Evolutionary conservation across 2,888 invertebrate genomes (phyloP).

Genomic region (Synanthedon formicaeformis): DNA sequence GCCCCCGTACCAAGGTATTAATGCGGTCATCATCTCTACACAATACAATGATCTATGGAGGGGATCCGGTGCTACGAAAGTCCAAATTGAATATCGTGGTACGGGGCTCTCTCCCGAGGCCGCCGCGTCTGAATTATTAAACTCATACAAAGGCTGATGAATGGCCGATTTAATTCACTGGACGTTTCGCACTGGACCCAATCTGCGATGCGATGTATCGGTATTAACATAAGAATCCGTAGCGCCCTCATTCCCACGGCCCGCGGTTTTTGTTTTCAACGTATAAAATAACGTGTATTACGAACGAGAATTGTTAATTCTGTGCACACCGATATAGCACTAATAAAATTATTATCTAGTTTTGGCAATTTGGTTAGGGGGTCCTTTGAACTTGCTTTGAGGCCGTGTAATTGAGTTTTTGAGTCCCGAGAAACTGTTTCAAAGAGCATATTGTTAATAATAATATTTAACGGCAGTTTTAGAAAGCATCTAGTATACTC

Average conservation of each 20-base stretch:
- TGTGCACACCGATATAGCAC: background rate
- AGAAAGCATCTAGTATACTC: too few species aligned
- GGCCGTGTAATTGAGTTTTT: background rate
- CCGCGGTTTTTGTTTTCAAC: slow-evolving; percentile 24
- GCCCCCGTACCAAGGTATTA: slow-evolving; percentile 11
- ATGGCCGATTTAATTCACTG: slow-evolving; percentile 29
- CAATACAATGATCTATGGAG: background rate
- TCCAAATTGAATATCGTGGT: slow-evolving; percentile 8
- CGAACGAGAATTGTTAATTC: slow-evolving; percentile 3
- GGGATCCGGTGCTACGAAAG: background rate
- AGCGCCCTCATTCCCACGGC: slow-evolving; percentile 48
- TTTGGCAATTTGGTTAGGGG: slow-evolving; percentile 5
- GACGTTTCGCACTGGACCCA: slow-evolving; percentile 32
- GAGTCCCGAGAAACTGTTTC: background rate
- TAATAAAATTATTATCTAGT: slow-evolving; percentile 22
- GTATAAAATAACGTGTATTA: background rate
- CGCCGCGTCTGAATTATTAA: slow-evolving; percentile 48
- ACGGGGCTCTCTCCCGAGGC: slow-evolving; percentile 18
- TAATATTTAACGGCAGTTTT: too few species aligned
- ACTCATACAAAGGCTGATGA: slow-evolving; percentile 41
- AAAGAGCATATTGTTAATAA: background rate
- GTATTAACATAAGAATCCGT: slow-evolving; percentile 54
- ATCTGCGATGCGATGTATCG: slow-evolving; percentile 45
- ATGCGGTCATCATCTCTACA: background rate
- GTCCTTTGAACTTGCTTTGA: background rate